Evolutionary conservation across 1,140 invertebrate genomes (phyloP), one percentile per base, ranked within the genome.

Genomic region (Psix sp.): DNA sequence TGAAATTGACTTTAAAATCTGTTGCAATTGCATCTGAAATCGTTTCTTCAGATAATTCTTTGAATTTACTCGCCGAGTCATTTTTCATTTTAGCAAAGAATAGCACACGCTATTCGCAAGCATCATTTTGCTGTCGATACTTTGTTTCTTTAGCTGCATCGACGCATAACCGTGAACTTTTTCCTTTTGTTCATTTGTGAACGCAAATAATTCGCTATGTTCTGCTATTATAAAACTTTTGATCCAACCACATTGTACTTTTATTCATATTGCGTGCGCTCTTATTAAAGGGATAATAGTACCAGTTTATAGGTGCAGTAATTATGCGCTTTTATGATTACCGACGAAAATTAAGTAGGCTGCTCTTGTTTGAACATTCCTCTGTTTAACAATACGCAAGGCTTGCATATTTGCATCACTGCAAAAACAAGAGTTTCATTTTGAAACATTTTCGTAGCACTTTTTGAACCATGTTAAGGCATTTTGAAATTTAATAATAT

Each of bases 211-310:
- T 68, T 68, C 35, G 45, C 35, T 56, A 49, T 31, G 26, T n/a
- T 51, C 51, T 51, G 49, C 51, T 63, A 63, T 71, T n/a, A n/a
- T 72, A 65, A 59, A 72, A 72, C 51, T 71, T 72, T 72, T 65
- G 68, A 65, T 72, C 43, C 49, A 56, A 11, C 5, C 67, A 21
- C 14, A 43, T 62, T 63, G 51, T 62, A 63, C 51, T 26, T 63
- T 71, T 63, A 63, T 63, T 29, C 67, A 43, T 49, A 51, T 46
- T 62, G 51, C 57, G 36, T 71, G 67, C 57, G 51, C 57, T 36
- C 36, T 57, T 65, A 63, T 49, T 72, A 59, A 72, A 72, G 59
- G 38, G 56, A 62, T 71, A 71, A 62, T 48, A 60, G 48, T 46
- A 40, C 6, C 11, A 18, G 42, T 56, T 62, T 70, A 62, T 62